These are phyloP conservation scores for Anaspis maculata DNA, from an alignment of 2,888 invertebrate species.

Conservation along the genomic window DNA sequence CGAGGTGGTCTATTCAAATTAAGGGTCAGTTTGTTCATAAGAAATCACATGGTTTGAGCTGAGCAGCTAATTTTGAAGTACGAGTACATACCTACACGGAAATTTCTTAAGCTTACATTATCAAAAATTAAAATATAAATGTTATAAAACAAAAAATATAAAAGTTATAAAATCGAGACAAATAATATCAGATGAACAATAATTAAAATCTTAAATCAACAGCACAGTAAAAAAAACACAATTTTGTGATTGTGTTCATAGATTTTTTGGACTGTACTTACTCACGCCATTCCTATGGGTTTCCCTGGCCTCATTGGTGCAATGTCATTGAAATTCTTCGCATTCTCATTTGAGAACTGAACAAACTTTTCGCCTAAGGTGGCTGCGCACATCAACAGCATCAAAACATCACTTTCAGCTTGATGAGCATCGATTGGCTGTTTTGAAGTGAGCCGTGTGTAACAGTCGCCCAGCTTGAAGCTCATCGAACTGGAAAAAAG, in stretches of 20 bases:
- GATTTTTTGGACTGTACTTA: no score
- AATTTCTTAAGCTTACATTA: neutral
- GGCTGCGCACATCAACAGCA: constrained; percentile 54
- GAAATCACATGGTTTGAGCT: neutral
- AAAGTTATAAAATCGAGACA: neutral
- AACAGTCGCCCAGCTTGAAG: constrained; percentile 50
- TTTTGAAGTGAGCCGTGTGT: constrained; percentile 46
- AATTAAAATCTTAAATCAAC: no score
- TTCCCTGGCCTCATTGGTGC: constrained; percentile 27
- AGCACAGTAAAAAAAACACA: no score
- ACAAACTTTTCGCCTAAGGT: constrained; percentile 50
- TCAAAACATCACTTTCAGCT: constrained; percentile 61
- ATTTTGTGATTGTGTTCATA: no score
- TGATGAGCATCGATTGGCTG: constrained; percentile 49
- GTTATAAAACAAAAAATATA: neutral
- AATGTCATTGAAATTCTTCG: constrained; percentile 34
- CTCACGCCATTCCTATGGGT: constrained; percentile 6
- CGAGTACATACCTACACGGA: no score
- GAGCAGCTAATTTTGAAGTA: no score
- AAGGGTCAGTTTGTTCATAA: neutral
- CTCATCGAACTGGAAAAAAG: constrained; percentile 19
- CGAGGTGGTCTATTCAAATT: neutral
- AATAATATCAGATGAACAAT: constrained; percentile 1
- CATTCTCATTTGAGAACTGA: constrained; percentile 45
- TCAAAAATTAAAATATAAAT: neutral